Evolutionary conservation across 1,140 invertebrate species (phyloP).

Genomic region (Elymnias hypermnestra): DNA sequence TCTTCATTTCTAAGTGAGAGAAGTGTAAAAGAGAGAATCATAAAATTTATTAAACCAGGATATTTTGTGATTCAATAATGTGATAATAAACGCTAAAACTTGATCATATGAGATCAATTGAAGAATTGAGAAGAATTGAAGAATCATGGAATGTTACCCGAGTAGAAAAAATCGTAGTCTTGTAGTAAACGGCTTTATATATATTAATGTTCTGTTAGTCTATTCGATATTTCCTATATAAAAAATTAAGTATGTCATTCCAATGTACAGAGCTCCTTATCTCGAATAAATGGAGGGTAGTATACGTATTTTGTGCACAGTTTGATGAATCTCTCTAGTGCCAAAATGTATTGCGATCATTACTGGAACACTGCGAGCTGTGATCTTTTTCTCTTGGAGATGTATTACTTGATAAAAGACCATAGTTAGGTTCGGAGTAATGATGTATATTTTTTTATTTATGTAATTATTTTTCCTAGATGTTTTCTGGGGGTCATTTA

Average conservation of each 20-base stretch:
- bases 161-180: too few relatives aligned
- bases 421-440: slow-evolving; percentile 43
- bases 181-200: too few relatives aligned
- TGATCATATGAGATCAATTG: too few relatives aligned
- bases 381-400: slow-evolving; percentile 49
- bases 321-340: slow-evolving; percentile 58
- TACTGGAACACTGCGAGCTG: slow-evolving; percentile 45
- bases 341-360: slow-evolving; percentile 61
- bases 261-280: slow-evolving; percentile 23
- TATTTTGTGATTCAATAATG: too few relatives aligned
- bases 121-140: too few relatives aligned
- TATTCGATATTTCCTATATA: slow-evolving; percentile 46
- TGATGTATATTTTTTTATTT: slow-evolving; percentile 63
- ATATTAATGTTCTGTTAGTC: slow-evolving; percentile 66
- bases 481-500: too few relatives aligned
- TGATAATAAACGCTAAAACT: too few relatives aligned
- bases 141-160: too few relatives aligned
- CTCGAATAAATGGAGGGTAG: too few relatives aligned
- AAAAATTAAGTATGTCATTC: slow-evolving; percentile 46
- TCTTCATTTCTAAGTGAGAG: too few relatives aligned
- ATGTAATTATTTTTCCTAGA: slow-evolving; percentile 65
- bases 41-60: too few relatives aligned
- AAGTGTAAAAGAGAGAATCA: too few relatives aligned
- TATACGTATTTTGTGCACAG: slow-evolving; percentile 7
- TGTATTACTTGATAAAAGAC: slow-evolving; percentile 44